Evolutionary conservation across 2,797 vertebrate species (phyloP).

Genomic region (Rhinophrynus dorsalis): DNA sequence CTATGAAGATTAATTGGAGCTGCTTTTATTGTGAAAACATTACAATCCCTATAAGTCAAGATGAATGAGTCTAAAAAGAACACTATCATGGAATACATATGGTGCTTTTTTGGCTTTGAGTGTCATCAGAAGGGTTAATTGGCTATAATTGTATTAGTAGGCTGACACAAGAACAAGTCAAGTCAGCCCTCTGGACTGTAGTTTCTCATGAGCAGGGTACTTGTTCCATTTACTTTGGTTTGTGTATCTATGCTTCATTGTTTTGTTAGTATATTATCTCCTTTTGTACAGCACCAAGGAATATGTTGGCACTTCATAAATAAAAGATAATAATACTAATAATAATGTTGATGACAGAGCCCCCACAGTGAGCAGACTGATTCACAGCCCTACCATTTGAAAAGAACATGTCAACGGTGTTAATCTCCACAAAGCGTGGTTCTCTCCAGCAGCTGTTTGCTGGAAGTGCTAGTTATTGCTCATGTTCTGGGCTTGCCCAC

Average conservation of each 20-base stretch:
- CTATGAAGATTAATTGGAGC: too few relatives aligned
- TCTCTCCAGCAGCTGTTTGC: constrained; percentile 47
- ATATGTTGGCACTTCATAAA: too few relatives aligned
- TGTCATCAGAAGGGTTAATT: constrained; percentile 4
- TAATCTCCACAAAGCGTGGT: constrained; percentile 44
- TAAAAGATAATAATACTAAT: too few relatives aligned
- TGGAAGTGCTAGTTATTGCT: constrained; percentile 48
- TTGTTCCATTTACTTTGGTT: too few relatives aligned
- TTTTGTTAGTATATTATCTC: too few relatives aligned
- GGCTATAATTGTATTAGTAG: background rate
- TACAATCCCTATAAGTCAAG: background rate
- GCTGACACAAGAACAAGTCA: constrained; percentile 15
- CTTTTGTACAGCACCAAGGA: too few relatives aligned
- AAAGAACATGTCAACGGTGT: constrained; percentile 44
- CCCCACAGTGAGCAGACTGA: constrained; percentile 22
- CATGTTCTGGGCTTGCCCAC: constrained; percentile 47
- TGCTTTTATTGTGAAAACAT: too few relatives aligned
- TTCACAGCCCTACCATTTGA: constrained; percentile 25
- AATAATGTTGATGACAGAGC: constrained; percentile 16
- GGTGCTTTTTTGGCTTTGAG: background rate
- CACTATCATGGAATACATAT: background rate
- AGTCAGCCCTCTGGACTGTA: too few relatives aligned
- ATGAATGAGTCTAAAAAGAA: background rate
- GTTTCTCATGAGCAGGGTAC: too few relatives aligned
- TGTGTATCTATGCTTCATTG: too few relatives aligned